A percentile compares a stretch with the other conserved stretches of the same genome.
Evolutionary conservation across 2,113 vertebrate species (phyloP).

Genomic region (Eubucco bourcierii): DNA sequence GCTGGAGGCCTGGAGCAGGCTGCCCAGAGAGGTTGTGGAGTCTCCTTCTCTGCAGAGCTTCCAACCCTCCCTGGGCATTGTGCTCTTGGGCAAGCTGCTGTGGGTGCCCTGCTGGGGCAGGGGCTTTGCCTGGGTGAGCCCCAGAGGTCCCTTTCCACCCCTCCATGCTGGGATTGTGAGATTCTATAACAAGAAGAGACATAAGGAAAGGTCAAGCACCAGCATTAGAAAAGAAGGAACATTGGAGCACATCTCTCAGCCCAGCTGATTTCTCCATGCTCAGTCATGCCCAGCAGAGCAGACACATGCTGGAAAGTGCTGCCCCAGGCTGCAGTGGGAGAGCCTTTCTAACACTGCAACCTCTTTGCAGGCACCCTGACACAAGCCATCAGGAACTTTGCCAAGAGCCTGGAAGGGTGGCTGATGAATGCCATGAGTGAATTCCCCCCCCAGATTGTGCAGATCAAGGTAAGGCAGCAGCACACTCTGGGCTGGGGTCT

Average conservation of each 20-base stretch:
- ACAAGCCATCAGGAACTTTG: conserved; percentile 96
- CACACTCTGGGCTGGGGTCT: rapidly evolving
- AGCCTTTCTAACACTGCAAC: neutral
- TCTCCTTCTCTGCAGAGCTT: too few relatives aligned
- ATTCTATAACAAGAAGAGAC: neutral
- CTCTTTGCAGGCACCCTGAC: conserved; percentile 88
- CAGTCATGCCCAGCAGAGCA: neutral
- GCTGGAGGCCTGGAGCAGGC: too few relatives aligned
- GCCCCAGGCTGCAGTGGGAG: rapidly evolving
- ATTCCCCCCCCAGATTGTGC: conserved; percentile 90
- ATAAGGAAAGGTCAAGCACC: neutral
- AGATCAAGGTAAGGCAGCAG: conserved; percentile 86
- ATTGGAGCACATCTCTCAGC: neutral
- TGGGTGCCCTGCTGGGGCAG: too few relatives aligned
- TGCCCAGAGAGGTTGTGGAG: too few relatives aligned
- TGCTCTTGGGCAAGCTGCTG: too few relatives aligned
- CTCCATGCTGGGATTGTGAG: too few relatives aligned
- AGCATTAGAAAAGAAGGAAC: neutral
- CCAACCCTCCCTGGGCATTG: too few relatives aligned
- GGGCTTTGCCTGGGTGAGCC: too few relatives aligned
- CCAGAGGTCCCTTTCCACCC: too few relatives aligned
- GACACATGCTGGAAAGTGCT: neutral
- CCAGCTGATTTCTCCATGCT: neutral
- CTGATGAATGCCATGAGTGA: conserved; percentile 92
- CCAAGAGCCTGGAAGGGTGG: conserved; percentile 97